Percentiles rank a stretch among this genome's conserved stretches.
Evolutionary conservation across 2,888 invertebrate genomes (phyloP).

Genomic region (Encarsia formosa): DNA sequence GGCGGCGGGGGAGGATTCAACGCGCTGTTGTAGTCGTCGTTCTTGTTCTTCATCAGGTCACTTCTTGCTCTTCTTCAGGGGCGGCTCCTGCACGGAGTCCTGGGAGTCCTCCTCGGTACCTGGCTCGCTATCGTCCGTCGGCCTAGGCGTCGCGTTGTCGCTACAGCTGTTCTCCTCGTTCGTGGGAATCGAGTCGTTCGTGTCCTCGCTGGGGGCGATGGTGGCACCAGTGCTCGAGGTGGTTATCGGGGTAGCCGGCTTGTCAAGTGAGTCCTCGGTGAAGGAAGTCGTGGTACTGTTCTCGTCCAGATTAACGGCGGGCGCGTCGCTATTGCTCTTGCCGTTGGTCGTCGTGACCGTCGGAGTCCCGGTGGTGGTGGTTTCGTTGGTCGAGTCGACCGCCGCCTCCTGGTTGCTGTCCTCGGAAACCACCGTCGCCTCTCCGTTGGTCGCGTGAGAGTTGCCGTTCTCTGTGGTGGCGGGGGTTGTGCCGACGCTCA

Average conservation of each 20-base stretch:
- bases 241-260: slow-evolving; percentile 61
- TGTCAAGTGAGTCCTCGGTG: slow-evolving; percentile 72
- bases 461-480: slow-evolving; percentile 53
- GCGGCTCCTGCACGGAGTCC: slow-evolving; percentile 50
- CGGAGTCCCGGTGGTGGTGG: not conserved
- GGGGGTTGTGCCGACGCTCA: slow-evolving; percentile 30
- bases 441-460: slow-evolving; percentile 41
- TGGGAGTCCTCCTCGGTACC: slow-evolving; percentile 39
- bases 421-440: slow-evolving; percentile 59
- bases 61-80: slow-evolving; percentile 57
- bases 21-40: slow-evolving; percentile 3
- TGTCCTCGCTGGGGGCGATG: slow-evolving; percentile 57
- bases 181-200: slow-evolving; percentile 55
- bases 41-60: slow-evolving; percentile 46
- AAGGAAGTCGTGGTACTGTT: slow-evolving; percentile 73
- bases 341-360: slow-evolving; percentile 43
- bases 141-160: slow-evolving; percentile 43
- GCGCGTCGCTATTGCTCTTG: slow-evolving; percentile 49
- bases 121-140: slow-evolving; percentile 46
- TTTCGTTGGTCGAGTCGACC: slow-evolving; percentile 48
- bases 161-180: slow-evolving; percentile 52
- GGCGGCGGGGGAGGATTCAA: not conserved
- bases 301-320: slow-evolving; percentile 58
- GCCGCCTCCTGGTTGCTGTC: slow-evolving; percentile 70
- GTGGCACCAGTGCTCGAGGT: slow-evolving; percentile 57